Percentiles rank a stretch among this genome's conserved stretches.
phyloP scores from a whole-genome alignment of 1,140 invertebrate genomes.

The Antheraea mylitta region DNA sequence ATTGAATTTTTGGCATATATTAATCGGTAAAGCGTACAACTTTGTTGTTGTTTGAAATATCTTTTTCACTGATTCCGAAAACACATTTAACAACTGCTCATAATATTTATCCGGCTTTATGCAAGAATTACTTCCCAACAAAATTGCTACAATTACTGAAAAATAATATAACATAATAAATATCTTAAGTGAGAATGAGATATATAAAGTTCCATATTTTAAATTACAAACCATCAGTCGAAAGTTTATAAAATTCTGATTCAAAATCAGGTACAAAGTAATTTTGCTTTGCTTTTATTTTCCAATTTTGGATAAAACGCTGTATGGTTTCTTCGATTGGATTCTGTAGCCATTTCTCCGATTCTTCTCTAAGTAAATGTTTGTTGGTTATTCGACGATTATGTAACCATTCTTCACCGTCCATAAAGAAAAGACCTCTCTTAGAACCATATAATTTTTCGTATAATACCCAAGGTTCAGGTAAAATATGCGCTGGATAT shows the following conservation, averaged over 20 bases:
- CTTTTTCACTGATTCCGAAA: slow-evolving; percentile 83
- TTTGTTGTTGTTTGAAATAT: slow-evolving; percentile 87
- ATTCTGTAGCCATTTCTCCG: slow-evolving; percentile 64
- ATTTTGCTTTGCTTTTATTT: slow-evolving; percentile 34
- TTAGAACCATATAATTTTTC: slow-evolving; percentile 85
- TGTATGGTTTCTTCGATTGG: slow-evolving; percentile 77
- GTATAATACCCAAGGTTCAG: slow-evolving; percentile 90
- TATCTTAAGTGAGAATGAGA: too few species aligned
- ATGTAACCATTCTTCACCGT: slow-evolving; percentile 88
- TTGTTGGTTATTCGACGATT: slow-evolving; percentile 86
- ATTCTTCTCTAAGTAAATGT: slow-evolving; percentile 81
- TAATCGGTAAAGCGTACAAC: slow-evolving; percentile 84
- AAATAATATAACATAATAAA: slow-evolving; percentile 19
- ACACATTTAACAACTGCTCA: slow-evolving; percentile 69
- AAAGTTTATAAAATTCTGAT: slow-evolving; percentile 86
- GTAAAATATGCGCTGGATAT: slow-evolving; percentile 88
- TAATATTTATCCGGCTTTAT: slow-evolving; percentile 46
- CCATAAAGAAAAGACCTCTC: slow-evolving; percentile 93
- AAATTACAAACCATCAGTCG: slow-evolving; percentile 82
- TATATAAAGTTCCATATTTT: neutral
- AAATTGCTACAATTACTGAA: slow-evolving; percentile 84
- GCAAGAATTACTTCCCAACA: slow-evolving; percentile 81
- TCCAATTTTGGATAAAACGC: slow-evolving; percentile 74
- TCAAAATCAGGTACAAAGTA: slow-evolving; percentile 79
- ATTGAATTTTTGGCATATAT: slow-evolving; percentile 81